These are phyloP conservation scores for Meriones psammophilus DNA, from an alignment of 2,797 vertebrate genomes.

Conservation along the genomic window DNA sequence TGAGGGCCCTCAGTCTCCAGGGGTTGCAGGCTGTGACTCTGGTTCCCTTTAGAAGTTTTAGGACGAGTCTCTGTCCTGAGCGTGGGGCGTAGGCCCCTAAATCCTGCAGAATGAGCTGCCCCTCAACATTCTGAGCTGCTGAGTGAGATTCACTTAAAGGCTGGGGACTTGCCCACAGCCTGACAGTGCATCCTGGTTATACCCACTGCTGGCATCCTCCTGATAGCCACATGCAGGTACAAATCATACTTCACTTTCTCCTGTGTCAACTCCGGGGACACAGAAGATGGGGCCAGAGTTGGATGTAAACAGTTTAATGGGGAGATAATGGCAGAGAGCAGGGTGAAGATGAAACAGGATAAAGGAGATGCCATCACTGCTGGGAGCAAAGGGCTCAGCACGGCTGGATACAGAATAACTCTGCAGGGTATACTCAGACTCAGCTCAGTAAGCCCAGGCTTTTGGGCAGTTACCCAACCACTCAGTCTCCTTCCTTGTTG, in stretches of 20 bases:
- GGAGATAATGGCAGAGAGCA: neutral
- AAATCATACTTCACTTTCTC: neutral
- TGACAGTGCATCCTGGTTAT: neutral
- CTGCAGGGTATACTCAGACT: neutral
- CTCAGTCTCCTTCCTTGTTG: neutral
- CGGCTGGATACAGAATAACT: neutral
- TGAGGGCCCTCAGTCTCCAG: neutral
- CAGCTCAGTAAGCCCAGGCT: neutral
- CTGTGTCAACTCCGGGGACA: neutral
- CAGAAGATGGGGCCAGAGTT: neutral
- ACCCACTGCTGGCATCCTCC: neutral
- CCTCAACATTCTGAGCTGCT: neutral
- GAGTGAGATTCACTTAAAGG: neutral
- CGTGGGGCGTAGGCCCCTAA: neutral
- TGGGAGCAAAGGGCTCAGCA: neutral
- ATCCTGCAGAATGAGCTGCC: neutral
- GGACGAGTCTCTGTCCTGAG: neutral
- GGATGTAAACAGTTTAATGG: neutral
- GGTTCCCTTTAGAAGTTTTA: neutral
- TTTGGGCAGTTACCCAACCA: neutral
- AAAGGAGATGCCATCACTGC: neutral
- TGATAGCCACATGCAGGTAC: neutral
- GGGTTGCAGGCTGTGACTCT: neutral
- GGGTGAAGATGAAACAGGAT: neutral
- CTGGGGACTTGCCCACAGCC: neutral